Evolutionary conservation across 2,888 invertebrate species (phyloP), one percentile per base, ranked within the genome.

Genomic region (Xanthia togata): DNA sequence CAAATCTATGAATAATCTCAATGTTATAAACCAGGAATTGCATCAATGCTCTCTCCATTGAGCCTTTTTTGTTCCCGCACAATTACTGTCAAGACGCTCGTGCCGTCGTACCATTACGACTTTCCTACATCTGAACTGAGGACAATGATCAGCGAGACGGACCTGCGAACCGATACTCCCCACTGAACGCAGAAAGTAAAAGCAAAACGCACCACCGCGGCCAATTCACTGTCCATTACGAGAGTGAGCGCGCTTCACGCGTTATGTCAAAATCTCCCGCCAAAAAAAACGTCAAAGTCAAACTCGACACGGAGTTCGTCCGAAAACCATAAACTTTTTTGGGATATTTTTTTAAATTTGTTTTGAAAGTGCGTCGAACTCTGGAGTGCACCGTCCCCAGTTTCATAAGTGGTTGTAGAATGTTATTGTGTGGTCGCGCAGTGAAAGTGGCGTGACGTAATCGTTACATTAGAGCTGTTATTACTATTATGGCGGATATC

Each of bases 361-460:
- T 70, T 89, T 81, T 86, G 20, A 55, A 76, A 89, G 94, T 94
- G 92, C 94, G 90, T 94, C 94, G 94, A 95, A 95, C 95, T 93
- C 92, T 91, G 89, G 92, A 93, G 94, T 94, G 93, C 93, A 91
- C 92, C 93, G 92, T 92, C 93, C 90, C 83, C 88, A 83, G 89
- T 93, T 94, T 93, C 93, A 93, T 95, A 93, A 94, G 94, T 94
- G 93, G 89, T 82, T 84, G 73, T 93, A 92, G 93, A 93, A 93
- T 95, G 94, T 93, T 93, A 92, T 92, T 91, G 92, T 91, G 91
- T 79, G 86, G 91, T 89, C 89, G 90, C 92, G 90, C 90, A 95
- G 96, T 96, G 96, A 96, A 96, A 96, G 96, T 96, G 95, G 75
- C 88, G 93, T 96, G 95, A 96, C 96, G 96, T 94, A 96, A 96